Evolutionary conservation across 2,888 invertebrate species (phyloP).

Genomic region (Polylopha cassiicola): DNA sequence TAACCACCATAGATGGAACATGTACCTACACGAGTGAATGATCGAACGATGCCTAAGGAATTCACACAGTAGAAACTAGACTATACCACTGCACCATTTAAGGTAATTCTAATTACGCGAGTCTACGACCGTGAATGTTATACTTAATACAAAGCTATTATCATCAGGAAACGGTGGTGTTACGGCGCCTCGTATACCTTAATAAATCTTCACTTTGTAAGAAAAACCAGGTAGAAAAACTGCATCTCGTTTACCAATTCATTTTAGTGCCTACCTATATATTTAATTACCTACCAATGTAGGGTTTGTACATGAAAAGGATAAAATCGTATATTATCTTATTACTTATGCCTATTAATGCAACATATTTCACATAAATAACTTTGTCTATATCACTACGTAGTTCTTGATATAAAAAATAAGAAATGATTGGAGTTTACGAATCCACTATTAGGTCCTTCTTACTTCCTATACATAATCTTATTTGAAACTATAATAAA

Average conservation of each 20-base stretch:
- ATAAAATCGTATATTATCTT: too few relatives aligned
- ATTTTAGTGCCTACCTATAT: not conserved
- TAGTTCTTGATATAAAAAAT: too few relatives aligned
- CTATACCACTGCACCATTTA: constrained; percentile 37
- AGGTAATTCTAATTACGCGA: constrained; percentile 45
- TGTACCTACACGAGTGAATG: constrained; percentile 25
- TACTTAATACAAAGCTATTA: constrained; percentile 7
- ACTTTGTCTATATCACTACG: too few relatives aligned
- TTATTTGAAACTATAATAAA: too few relatives aligned
- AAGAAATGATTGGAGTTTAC: too few relatives aligned
- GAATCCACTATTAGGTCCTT: too few relatives aligned
- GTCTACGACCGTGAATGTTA: constrained; percentile 13
- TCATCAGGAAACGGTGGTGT: constrained; percentile 15
- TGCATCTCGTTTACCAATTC: constrained; percentile 13
- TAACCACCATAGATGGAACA: constrained; percentile 17
- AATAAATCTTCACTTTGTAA: constrained; percentile 13
- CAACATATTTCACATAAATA: too few relatives aligned
- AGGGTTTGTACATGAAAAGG: too few relatives aligned
- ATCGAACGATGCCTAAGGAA: constrained; percentile 21
- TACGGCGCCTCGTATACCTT: constrained; percentile 3
- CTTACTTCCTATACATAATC: too few relatives aligned
- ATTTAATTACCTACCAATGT: not conserved
- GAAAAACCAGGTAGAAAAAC: constrained; percentile 2
- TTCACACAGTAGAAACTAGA: constrained; percentile 40
- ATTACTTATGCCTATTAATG: too few relatives aligned